phyloP scores from a whole-genome alignment of 1,140 invertebrate genomes.

The Cherax quadricarinatus region DNA sequence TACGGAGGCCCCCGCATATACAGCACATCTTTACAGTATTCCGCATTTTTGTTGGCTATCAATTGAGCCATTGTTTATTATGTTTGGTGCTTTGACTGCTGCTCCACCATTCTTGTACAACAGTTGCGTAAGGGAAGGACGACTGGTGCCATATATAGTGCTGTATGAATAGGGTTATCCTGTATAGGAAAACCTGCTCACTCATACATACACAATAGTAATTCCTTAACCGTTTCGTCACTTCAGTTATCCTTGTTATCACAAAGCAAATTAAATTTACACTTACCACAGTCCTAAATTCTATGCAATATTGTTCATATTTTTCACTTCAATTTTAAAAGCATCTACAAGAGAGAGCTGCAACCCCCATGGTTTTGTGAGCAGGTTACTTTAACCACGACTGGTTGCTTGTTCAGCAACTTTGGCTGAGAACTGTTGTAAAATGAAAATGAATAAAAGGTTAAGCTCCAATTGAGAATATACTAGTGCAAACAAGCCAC shows the following conservation, averaged over 20 bases:
- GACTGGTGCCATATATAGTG: no score
- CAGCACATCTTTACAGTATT: no score
- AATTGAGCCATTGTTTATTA: no score
- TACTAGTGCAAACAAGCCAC: background rate
- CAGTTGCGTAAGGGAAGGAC: no score
- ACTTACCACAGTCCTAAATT: background rate
- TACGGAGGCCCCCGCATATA: no score
- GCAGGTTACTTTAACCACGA: no score
- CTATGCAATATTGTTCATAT: background rate
- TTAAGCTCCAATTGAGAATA: background rate
- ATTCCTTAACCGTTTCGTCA: background rate
- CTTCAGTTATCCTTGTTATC: background rate
- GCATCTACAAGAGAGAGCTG: no score
- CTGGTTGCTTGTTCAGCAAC: no score
- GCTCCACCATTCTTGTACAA: no score
- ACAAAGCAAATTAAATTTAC: background rate
- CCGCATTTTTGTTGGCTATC: no score
- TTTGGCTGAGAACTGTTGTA: background rate
- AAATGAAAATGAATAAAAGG: background rate
- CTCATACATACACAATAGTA: background rate
- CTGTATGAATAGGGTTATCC: background rate
- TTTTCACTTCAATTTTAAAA: background rate
- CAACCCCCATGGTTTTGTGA: no score
- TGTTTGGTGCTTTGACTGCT: no score
- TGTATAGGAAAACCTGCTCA: background rate